These are phyloP conservation scores for Sinelater perroti DNA, from an alignment of 2,888 invertebrate species.

Conservation along the genomic window DNA sequence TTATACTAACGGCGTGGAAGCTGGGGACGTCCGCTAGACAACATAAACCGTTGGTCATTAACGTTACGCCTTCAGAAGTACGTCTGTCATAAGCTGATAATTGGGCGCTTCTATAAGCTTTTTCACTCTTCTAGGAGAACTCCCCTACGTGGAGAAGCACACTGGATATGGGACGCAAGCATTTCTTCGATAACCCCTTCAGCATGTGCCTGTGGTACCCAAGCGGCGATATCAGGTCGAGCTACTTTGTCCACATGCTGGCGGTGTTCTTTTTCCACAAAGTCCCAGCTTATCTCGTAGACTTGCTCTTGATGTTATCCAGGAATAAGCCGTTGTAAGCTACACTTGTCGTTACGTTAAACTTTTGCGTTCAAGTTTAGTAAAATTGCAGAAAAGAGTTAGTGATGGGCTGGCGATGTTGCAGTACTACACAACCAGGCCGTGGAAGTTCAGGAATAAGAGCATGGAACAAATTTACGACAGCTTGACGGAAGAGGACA, in stretches of 20 bases:
- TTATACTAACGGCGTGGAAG: constrained; percentile 78
- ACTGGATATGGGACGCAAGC: constrained; percentile 70
- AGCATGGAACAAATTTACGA: constrained; percentile 66
- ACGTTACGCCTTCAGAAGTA: constrained; percentile 54
- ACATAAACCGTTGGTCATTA: constrained; percentile 50
- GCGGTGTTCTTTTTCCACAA: constrained; percentile 77
- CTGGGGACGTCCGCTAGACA: constrained; percentile 56
- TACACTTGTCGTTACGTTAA: too few species aligned
- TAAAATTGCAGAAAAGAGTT: constrained; percentile 70
- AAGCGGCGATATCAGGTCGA: constrained; percentile 76
- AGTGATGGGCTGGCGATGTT: constrained; percentile 71
- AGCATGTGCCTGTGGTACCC: constrained; percentile 83
- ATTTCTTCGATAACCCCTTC: constrained; percentile 76
- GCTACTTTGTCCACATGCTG: constrained; percentile 70
- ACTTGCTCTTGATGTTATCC: constrained; percentile 70
- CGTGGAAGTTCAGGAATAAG: constrained; percentile 80
- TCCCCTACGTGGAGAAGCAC: constrained; percentile 87
- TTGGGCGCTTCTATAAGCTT: too few species aligned
- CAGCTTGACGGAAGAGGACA: constrained; percentile 66
- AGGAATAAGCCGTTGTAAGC: constrained; percentile 84
- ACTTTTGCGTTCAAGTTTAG: constrained; percentile 68
- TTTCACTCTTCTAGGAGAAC: constrained; percentile 53
- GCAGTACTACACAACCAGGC: constrained; percentile 81
- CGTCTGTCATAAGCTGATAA: too few species aligned
- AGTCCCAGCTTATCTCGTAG: constrained; percentile 81